These are phyloP conservation scores for Scaptomyza polygonia DNA, from an alignment of 2,888 invertebrate species.

Conservation along the genomic window DNA sequence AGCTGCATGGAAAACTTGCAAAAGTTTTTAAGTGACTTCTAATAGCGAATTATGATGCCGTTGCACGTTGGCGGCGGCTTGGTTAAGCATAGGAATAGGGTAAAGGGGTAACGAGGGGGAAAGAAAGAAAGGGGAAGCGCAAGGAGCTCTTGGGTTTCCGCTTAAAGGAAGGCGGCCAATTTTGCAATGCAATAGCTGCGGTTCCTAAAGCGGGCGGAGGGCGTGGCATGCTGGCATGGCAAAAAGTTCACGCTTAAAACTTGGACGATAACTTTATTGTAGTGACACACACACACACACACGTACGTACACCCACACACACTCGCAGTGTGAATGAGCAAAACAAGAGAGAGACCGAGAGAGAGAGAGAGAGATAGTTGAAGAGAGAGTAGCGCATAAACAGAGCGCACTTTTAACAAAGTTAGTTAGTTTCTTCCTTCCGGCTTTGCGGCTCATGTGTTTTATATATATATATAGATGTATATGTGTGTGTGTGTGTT, in stretches of 20 bases:
- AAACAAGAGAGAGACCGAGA: constrained; percentile 3
- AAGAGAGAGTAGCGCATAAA: constrained; percentile 42
- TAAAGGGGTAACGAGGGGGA: no score
- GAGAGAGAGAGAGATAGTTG: neutral
- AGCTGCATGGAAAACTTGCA: constrained; percentile 76
- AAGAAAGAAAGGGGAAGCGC: no score
- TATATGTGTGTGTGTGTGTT: constrained; percentile 12
- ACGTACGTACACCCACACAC: constrained; percentile 22
- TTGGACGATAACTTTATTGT: constrained; percentile 78
- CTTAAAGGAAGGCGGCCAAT: constrained; percentile 60
- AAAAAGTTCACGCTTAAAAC: constrained; percentile 78
- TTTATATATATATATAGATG: constrained; percentile 1
- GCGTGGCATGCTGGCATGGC: constrained; percentile 48
- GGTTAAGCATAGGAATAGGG: no score
- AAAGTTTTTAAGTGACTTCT: constrained; percentile 77
- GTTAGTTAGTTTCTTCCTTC: constrained; percentile 80
- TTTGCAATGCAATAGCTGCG: constrained; percentile 64
- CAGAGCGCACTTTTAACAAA: constrained; percentile 69
- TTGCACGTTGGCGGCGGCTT: constrained; percentile 24
- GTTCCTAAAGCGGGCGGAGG: constrained; percentile 20
- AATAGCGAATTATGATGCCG: constrained; percentile 78
- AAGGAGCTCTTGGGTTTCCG: constrained; percentile 35
- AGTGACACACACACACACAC: constrained; percentile 47
- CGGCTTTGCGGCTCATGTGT: constrained; percentile 36
- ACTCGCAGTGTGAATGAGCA: constrained; percentile 14